Evolutionary conservation across 2,797 vertebrate genomes (phyloP).

Genomic region (Sebastes baramenuke): DNA sequence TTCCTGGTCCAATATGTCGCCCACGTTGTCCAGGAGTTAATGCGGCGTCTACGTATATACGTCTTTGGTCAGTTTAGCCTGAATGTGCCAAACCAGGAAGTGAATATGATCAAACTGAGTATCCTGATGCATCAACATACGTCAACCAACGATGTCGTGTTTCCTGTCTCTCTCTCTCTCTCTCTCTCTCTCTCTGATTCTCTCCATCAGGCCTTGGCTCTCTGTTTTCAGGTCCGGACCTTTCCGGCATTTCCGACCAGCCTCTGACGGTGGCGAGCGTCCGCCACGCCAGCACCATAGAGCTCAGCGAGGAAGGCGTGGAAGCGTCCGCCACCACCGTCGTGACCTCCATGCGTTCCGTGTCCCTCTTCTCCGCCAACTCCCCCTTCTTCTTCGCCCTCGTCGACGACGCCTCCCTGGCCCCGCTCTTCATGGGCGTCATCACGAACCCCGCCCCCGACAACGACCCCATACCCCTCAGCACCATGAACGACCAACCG

Average conservation of each 20-base stretch:
- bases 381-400: slow-evolving; percentile 90
- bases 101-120: no score
- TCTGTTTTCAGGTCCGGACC: slow-evolving; percentile 85
- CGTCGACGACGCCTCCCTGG: slow-evolving; percentile 82
- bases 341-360: slow-evolving; percentile 81
- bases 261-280: slow-evolving; percentile 85
- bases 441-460: slow-evolving; percentile 88
- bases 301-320: slow-evolving; percentile 88
- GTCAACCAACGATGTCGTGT: background rate
- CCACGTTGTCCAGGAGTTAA: no score
- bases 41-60: no score
- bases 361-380: slow-evolving; percentile 85
- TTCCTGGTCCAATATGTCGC: no score
- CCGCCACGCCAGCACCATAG: slow-evolving; percentile 87
- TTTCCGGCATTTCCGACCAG: slow-evolving; percentile 83
- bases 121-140: background rate
- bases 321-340: slow-evolving; percentile 88
- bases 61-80: no score
- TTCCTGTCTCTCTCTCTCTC: background rate
- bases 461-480: slow-evolving; percentile 45
- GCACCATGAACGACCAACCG: slow-evolving; percentile 50
- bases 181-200: background rate
- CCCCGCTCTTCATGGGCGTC: slow-evolving; percentile 88
- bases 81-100: no score
- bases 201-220: slow-evolving; percentile 85